phyloP scores from a whole-genome alignment of 2,888 invertebrate genomes.

The Hartigia nigra region DNA sequence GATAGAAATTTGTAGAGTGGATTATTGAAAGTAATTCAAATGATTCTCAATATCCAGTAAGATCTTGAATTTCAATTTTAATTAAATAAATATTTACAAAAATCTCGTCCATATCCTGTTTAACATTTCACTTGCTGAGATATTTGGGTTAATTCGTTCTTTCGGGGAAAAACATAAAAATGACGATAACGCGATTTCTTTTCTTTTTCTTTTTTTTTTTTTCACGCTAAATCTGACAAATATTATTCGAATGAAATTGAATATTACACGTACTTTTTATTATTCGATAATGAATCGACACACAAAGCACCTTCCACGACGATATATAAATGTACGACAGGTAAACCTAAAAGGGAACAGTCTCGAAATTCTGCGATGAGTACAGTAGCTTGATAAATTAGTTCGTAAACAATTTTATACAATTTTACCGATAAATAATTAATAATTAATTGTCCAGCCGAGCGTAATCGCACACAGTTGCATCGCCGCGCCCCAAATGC shows the following conservation, averaged over 20 bases:
- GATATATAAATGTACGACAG: neutral
- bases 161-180: too few relatives aligned
- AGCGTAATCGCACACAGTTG: neutral
- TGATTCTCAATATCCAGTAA: neutral
- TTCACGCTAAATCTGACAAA: too few relatives aligned
- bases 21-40: neutral
- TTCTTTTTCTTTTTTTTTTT: too few relatives aligned
- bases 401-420: neutral
- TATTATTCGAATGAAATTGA: too few relatives aligned
- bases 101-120: too few relatives aligned
- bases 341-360: neutral
- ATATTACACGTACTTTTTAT: neutral
- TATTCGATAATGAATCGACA: neutral
- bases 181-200: too few relatives aligned
- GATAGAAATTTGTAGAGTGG: neutral
- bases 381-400: neutral
- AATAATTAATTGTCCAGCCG: neutral
- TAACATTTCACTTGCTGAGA: too few relatives aligned
- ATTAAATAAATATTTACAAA: neutral
- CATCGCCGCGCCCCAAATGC: neutral
- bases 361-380: neutral
- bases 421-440: neutral
- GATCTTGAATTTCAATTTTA: neutral
- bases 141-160: too few relatives aligned
- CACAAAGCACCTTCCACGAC: neutral